phyloP scores from a whole-genome alignment of 2,797 vertebrate genomes.

The Enoplosus armatus region DNA sequence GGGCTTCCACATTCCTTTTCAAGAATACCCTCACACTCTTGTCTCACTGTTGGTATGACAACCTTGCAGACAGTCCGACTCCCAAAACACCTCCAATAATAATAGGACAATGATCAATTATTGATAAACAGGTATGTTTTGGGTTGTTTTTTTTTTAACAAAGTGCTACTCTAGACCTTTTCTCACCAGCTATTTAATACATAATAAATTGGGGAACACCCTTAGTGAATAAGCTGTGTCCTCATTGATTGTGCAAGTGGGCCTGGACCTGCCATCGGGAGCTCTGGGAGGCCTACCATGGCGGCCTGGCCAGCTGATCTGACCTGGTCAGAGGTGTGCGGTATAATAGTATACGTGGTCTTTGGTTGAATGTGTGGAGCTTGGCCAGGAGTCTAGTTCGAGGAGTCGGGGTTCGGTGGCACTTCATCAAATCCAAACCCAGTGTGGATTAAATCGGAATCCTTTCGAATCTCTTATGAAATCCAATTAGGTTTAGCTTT shows the following conservation, averaged over 20 bases:
- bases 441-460: too few species aligned
- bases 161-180: not conserved
- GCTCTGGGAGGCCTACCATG: too few species aligned
- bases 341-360: too few species aligned
- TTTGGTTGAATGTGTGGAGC: too few species aligned
- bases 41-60: not conserved
- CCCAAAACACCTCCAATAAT: constrained; percentile 10
- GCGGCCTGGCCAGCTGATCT: too few species aligned
- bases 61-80: not conserved
- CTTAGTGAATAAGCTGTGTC: not conserved
- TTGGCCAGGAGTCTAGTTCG: not conserved
- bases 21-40: not conserved
- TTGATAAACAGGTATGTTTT: constrained; percentile 5
- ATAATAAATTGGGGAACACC: not conserved
- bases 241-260: not conserved
- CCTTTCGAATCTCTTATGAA: not conserved
- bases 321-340: too few species aligned
- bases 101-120: constrained; percentile 18
- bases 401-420: too few species aligned
- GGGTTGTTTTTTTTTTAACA: too few species aligned
- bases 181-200: constrained; percentile 2
- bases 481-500: not conserved
- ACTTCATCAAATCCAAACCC: not conserved
- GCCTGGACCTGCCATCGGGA: too few species aligned
- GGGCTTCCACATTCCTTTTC: not conserved